Evolutionary conservation across 2,797 vertebrate genomes (phyloP).

Genomic region (Neosalanx taihuensis): DNA sequence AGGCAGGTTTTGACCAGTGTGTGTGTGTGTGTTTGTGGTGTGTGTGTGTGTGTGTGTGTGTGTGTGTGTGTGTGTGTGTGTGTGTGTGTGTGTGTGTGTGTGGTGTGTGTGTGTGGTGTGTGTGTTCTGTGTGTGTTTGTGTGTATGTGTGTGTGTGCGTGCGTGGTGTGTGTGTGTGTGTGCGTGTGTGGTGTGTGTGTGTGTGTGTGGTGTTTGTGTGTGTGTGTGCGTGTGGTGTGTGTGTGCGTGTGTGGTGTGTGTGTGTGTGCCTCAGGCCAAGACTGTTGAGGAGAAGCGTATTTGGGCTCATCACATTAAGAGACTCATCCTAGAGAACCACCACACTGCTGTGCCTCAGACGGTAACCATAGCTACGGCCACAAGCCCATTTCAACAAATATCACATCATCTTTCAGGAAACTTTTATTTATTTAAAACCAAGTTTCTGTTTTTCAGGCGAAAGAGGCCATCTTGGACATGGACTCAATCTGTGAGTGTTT

Average conservation of each 20-base stretch:
- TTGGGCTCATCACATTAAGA: conserved; percentile 96
- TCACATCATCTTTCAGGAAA: background rate
- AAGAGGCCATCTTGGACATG: conserved; percentile 90
- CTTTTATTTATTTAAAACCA: background rate
- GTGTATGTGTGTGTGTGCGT: too few species aligned
- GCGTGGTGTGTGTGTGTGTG: too few species aligned
- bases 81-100: background rate
- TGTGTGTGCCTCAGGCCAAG: conserved; percentile 76
- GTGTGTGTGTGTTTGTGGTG: too few species aligned
- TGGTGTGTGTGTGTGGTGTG: too few species aligned
- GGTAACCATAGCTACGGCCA: conserved; percentile 60
- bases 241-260: background rate
- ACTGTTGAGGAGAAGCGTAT: conserved; percentile 88
- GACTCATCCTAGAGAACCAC: conserved; percentile 96
- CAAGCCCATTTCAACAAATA: background rate
- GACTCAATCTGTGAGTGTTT: conserved; percentile 84
- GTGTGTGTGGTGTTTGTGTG: too few species aligned
- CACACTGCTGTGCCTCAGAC: conserved; percentile 88
- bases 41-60: background rate
- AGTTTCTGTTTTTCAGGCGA: conserved; percentile 73
- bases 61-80: background rate
- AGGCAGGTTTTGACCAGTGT: background rate
- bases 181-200: too few species aligned
- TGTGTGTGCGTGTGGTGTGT: too few species aligned
- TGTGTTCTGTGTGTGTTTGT: too few species aligned